A percentile compares a stretch with the other conserved stretches of the same genome.
Conservation (phyloP, 2,113 vertebrate genomes). For the Pygoscelis adeliae region DNA sequence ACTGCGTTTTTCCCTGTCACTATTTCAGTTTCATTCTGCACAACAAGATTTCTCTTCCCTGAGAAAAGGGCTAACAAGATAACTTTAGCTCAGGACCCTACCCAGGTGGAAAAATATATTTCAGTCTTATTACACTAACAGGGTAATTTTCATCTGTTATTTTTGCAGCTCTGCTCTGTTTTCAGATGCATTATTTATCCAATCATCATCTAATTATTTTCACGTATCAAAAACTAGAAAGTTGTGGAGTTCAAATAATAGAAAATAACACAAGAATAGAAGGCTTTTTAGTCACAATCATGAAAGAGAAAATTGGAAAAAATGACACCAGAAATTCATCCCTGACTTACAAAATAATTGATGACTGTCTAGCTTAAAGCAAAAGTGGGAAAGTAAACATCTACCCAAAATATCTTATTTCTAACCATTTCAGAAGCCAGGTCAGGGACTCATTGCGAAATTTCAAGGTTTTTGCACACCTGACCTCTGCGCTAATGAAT, state of each 20-base stretch:
- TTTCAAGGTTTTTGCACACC: not conserved
- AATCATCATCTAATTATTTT: slow-evolving; percentile 40
- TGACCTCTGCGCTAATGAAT: not conserved
- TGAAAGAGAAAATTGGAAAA: not conserved
- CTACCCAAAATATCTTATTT: not conserved
- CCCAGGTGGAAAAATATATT: not conserved
- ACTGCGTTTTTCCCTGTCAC: not conserved
- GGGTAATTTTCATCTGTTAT: slow-evolving; percentile 7
- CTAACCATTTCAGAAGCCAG: not conserved
- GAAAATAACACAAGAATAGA: not conserved
- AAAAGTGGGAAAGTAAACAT: not conserved
- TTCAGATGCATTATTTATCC: slow-evolving; percentile 16
- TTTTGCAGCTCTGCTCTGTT: not conserved
- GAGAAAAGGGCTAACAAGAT: not conserved
- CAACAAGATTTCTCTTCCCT: not conserved
- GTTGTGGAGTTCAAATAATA: slow-evolving; percentile 14
- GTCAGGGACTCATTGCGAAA: not conserved
- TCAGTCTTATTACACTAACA: not conserved
- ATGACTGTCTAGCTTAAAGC: not conserved
- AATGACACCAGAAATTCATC: slow-evolving; percentile 1
- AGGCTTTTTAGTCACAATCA: slow-evolving; percentile 14
- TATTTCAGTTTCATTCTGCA: not conserved
- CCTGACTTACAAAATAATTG: not conserved
- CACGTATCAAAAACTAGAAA: not conserved
- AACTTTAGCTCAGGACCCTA: not conserved